Base-by-base conservation (phyloP, 35 echinoderm and acorn worm species). In the Diadema setosum region DNA sequence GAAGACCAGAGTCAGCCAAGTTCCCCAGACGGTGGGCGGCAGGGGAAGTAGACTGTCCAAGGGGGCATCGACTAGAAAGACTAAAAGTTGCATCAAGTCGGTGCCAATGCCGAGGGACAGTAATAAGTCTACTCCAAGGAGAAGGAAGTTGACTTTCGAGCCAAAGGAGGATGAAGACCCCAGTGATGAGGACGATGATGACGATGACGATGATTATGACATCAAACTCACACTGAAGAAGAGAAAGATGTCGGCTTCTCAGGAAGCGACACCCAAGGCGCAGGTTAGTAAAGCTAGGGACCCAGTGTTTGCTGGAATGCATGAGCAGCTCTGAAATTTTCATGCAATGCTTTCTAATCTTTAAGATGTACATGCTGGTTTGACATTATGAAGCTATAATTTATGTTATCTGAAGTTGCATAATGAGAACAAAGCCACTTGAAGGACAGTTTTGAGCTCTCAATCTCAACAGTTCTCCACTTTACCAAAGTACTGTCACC, bases 191-290 rank as follows among this genome's bases (percentile, higher is more conserved):
- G 92, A 94, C 25, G 91, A 70, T 15, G 26, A 44, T 20, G 85
- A 87, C 11, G 58, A 80, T 9, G 26, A 70, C 80, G 92, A 94
- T 36, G 91, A 70, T 15, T 15, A 44, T 20, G 85, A 87, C 11
- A 59, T 61, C 9, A 27, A 70, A 61, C 64, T 52, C 12, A 44
- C 75, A 46, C 15, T 74, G 6, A 93, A 73, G 64, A 81, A 52
- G 35, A 93, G 76, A 42, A 83, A 75, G 14, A 45, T 58, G 11
- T 60, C 69, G 12, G 36, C 74, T 4, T n/a, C 48, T 40, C 23
- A 11, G 43, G 8, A 36, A 65, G 29, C 61, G 29, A 8, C 42
- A 43, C 33, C 45, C n/a, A n/a, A 85, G 16, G 33, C 18, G 16
- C 46, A 88, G 61, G 69, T 65, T 8, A 65, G 61, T 65, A 1